phyloP scores from a whole-genome alignment of 2,888 invertebrate genomes.

The Cerastis leucographa region DNA sequence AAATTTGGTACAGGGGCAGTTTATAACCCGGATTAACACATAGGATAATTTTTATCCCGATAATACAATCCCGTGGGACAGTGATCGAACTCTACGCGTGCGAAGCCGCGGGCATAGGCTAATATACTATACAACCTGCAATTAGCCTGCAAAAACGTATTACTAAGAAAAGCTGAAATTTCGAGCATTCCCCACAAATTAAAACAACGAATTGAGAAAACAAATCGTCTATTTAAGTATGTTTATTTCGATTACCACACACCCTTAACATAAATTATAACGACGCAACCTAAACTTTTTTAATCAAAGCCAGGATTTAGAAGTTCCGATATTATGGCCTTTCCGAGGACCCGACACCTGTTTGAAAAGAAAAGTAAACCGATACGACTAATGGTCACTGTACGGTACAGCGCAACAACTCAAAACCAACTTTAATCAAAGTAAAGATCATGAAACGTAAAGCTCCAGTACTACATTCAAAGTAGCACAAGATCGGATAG shows the following conservation, averaged over 20 bases:
- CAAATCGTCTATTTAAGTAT: background rate
- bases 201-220: too few species aligned
- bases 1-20: too few species aligned
- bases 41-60: too few species aligned
- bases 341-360: background rate
- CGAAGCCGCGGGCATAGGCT: too few species aligned
- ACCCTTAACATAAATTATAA: background rate
- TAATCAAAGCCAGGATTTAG: conserved; percentile 9
- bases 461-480: background rate
- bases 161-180: too few species aligned
- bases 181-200: too few species aligned
- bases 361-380: background rate
- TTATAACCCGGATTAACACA: too few species aligned
- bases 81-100: too few species aligned
- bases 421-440: background rate
- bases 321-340: background rate
- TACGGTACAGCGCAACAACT: background rate
- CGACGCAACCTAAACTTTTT: conserved; percentile 12
- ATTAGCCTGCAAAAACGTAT: too few species aligned
- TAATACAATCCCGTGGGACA: too few species aligned
- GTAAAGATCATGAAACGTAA: background rate
- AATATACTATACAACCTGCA: too few species aligned
- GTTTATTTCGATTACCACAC: background rate
- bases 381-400: background rate
- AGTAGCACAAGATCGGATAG: background rate